Evolutionary conservation across 2,797 vertebrate genomes (phyloP), one percentile per base, ranked within the genome.

Genomic region (Eulemur albifrons): DNA sequence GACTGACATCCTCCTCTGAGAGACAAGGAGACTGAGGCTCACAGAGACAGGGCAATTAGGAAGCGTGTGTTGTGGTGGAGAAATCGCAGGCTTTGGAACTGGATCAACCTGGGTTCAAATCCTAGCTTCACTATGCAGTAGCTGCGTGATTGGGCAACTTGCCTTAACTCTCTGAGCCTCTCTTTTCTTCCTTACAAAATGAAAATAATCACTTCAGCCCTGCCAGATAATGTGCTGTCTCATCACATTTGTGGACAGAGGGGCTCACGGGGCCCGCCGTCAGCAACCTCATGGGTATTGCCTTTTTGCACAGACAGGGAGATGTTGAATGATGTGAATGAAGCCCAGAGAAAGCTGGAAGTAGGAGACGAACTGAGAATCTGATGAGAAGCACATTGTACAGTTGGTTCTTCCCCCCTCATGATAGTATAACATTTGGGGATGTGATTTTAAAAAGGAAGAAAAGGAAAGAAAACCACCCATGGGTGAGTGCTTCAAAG

Each of bases 301-400:
- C 59, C 23, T 40, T 45, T 69, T 86, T 43, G 25, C 69, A 12
- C 32, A 20, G 70, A 77, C 63, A 77, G 4, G 76, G 76, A 88
- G 86, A 50, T 1, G 1, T 10, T 52, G 87, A 82, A 89, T 73
- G 40, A 83, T 61, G 67, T 10, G 11, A 65, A 18, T 54, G 82
- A 30, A 0, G 35, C 72, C 52, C 30, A 38, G 67, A 88, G 45
- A 23, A 65, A 52, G 20, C 3, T 70, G 90, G 77, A 88, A 75
- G 50, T 92, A 23, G 79, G 57, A n/a, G 59, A 54, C 57, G 48
- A 85, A 65, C 50, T 0, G 45, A 83, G 82, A 40, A 45, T 50
- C 69, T 54, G 59, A 91, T 61, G 89, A 96, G 80, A 97, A 97
- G 96, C 83, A 94, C 32, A 57, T 90, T 61, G 75, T 87, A 30